Base-by-base conservation (phyloP, 2,113 vertebrate genomes). In the Aldabrachelys gigantea region DNA sequence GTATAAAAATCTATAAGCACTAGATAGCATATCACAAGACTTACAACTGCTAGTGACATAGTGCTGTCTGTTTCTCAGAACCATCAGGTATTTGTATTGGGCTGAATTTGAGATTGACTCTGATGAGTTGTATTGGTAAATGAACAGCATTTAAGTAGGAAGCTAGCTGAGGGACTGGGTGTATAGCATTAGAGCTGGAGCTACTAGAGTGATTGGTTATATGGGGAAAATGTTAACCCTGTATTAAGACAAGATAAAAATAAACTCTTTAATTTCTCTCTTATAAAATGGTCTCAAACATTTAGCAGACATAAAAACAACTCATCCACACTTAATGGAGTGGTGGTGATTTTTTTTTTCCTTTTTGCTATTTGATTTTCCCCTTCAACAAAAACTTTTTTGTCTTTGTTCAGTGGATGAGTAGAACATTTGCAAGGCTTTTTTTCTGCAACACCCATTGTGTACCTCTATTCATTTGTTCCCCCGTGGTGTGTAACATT, bases 211-310 rank as follows among this genome's bases (percentile, higher is more conserved):
- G 12, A 47, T 57, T 49, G 31, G 83, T 21, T 79, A 65, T 1
- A 24, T 2, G 2, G 13, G 6, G 19, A 17, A 95, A 96, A 72
- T 8, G 38, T n/a, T 86, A 78, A 83, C 53, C 5, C 49, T 80
- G 16, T 65, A 16, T 50, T 88, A 54, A 90, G 72, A n/a, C 31
- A 22, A 11, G n/a, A 84, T 13, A 84, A 8, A 72, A 24, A 12
- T 17, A 38, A 65, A 14, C 6, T 65, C 13, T 31, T 3, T 31
- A 84, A 47, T n/a, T 81, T 96, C 84, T 79, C 31, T 44, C 57
- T 62, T 44, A 9, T 53, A 41, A 50, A 80, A 50, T n/a, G 80
- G 52, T 88, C 72, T 75, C 0, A 0, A 49, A 13, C 52, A 80
- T 4, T 2, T 85, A 59, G 52, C 2, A 3, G 57, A 81, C 21